Percentiles rank a stretch among this genome's conserved stretches.
These are phyloP conservation scores for Pangasianodon hypophthalmus DNA, from an alignment of 2,113 vertebrate species.

Conservation along the genomic window DNA sequence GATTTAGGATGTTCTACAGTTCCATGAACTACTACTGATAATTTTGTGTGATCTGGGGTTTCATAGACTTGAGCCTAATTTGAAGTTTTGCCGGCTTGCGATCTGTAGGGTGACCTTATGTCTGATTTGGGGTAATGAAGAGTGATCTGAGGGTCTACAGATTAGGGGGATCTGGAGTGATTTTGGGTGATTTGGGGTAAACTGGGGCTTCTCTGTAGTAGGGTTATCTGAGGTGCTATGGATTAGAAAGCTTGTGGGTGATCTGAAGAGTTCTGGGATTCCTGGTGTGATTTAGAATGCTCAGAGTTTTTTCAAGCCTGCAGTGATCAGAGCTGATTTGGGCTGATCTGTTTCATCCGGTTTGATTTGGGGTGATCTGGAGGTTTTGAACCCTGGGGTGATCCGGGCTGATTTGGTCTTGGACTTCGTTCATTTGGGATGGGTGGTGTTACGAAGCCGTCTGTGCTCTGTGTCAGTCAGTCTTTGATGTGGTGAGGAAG, in stretches of 20 bases:
- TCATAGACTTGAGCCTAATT: too few species aligned
- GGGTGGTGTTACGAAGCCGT: constrained; percentile 32
- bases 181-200: background rate
- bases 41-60: background rate
- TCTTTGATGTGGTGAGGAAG: constrained; percentile 64
- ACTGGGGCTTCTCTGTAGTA: background rate
- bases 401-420: background rate
- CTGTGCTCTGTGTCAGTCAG: constrained; percentile 33
- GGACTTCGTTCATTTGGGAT: constrained; percentile 4
- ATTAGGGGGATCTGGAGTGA: background rate
- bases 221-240: background rate
- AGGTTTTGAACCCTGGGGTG: background rate
- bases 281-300: background rate
- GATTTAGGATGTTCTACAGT: background rate
- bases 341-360: background rate
- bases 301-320: background rate
- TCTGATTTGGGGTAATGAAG: background rate
- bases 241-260: background rate
- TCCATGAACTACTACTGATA: background rate
- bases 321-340: background rate
- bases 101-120: background rate
- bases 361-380: background rate
- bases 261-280: background rate
- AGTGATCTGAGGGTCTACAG: background rate
- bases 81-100: background rate